Base-by-base conservation (phyloP, 1,140 invertebrate species). In the Hylyphantes graminicola region DNA sequence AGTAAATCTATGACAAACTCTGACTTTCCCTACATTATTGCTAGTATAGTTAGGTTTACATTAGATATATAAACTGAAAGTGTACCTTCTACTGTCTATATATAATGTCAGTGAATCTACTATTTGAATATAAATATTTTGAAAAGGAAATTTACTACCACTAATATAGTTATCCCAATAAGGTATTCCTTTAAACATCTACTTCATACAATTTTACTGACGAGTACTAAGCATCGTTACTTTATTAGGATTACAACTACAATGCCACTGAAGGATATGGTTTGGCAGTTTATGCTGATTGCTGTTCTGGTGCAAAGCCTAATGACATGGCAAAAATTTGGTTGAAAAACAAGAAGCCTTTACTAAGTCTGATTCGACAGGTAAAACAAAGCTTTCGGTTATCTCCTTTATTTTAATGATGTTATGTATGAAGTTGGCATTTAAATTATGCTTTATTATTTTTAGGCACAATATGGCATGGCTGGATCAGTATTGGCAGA, bases 401-500 rank as follows among this genome's bases (percentile, higher is more conserved):
- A 35, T 35, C 35, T 35, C 2, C 35, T 35, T 35, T 35, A 35
- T 35, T 35, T 35, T 35, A 35, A 35, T 35, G 35, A 35, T 5
- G 5, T 1, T 35, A 35, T 35, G 35, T 35, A 35, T 35, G 5
- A 35, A 35, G 35, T 35, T 35, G 35, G 35, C 35, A 35, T 35
- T 5, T 35, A 35, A 2, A 35, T 35, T 2, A 35, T 5, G 35
- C 5, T 35, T 7, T 57, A 76, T 63, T 54, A 54, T 65, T 6
- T 75, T 74, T 48, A 85, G 85, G 85, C 77, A 50, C 63, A 55
- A 75, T 51, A 13, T 35, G 82, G 63, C 59, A 57, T 83, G 48
- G 21, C 67, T 84, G 84, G 85, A 63, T 87, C 65, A 73, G 54
- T 88, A 67, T 80, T 73, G 72, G 85, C 85, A 79, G 72, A 80